Conservation (phyloP, 2,113 vertebrate genomes). For the Sialia sialis region DNA sequence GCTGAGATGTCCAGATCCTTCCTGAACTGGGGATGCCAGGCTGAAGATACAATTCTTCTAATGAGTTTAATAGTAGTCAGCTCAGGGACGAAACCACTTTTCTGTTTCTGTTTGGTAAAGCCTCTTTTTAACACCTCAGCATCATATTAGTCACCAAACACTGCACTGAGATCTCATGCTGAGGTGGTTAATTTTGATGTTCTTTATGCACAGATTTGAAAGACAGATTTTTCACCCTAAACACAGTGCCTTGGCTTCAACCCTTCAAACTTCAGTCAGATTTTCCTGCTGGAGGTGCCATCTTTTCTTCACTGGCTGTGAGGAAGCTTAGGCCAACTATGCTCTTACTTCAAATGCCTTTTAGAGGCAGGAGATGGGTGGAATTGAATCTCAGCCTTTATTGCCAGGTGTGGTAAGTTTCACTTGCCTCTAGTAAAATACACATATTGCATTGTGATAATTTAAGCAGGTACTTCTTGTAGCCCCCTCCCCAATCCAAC, state of each 20-base stretch:
- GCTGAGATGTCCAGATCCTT: background rate
- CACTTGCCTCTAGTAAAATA: background rate
- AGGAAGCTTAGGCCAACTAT: background rate
- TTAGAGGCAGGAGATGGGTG: background rate
- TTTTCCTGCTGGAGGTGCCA: background rate
- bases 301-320: background rate
- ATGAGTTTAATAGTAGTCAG: background rate
- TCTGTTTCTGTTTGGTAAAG: background rate
- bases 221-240: background rate
- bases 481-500: background rate
- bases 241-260: background rate
- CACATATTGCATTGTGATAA: background rate
- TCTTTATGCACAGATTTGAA: background rate
- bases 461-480: background rate
- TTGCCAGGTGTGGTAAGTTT: background rate
- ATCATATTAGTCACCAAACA: background rate
- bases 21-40: background rate
- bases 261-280: background rate
- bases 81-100: background rate
- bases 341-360: background rate
- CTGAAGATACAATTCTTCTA: background rate
- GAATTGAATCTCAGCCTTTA: background rate
- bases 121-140: background rate
- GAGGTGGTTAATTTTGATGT: background rate
- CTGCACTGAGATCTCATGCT: background rate